phyloP scores from a whole-genome alignment of 30 jellyfish, hydroid and myxozoan species.

The Rhopilema esculentum region DNA sequence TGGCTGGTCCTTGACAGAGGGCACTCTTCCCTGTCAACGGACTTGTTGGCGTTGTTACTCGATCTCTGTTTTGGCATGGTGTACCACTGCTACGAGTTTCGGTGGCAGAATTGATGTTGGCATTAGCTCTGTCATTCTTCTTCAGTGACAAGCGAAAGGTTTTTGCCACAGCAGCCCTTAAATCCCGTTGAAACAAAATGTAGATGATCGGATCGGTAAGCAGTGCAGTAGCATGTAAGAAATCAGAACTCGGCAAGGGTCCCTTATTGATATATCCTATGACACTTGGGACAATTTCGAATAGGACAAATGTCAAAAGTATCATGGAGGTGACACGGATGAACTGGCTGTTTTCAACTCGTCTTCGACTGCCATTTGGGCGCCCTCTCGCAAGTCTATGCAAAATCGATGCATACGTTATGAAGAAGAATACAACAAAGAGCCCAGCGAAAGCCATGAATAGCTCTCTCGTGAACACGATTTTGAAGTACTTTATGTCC shows the following conservation, averaged over 20 bases:
- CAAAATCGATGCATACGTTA: not conserved
- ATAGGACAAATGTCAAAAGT: not conserved
- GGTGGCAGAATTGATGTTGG: no score
- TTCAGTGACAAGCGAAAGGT: not conserved
- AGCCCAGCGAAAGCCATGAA: not conserved
- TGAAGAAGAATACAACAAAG: not conserved
- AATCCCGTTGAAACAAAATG: constrained; percentile 1
- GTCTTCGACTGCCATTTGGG: not conserved
- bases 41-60: no score
- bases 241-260: constrained; percentile 7
- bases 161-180: not conserved
- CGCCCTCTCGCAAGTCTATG: not conserved
- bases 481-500: not conserved
- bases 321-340: not conserved
- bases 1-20: no score
- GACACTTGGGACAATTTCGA: not conserved
- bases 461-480: not conserved
- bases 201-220: not conserved
- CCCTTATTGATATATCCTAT: not conserved
- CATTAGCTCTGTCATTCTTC: not conserved
- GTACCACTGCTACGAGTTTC: no score
- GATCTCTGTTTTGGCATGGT: no score
- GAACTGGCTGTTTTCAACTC: not conserved
- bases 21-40: no score
- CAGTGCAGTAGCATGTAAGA: constrained; percentile 12